Base-by-base conservation (phyloP, 2,888 invertebrate species). In the Leptura quadrifasciata region DNA sequence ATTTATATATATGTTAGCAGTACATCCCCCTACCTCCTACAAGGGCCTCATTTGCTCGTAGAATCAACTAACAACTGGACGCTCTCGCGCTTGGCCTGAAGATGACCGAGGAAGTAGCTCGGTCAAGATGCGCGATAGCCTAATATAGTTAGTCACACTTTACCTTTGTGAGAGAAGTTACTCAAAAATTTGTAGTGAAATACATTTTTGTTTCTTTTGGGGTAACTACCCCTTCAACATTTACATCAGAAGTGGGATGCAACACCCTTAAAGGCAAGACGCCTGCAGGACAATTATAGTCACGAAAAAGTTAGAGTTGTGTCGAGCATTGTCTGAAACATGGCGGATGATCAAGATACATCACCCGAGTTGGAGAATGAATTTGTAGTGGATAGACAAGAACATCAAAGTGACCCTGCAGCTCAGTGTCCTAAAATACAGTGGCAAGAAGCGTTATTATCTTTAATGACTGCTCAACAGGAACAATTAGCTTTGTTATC, bases 401-500 rank as follows among this genome's bases (percentile, higher is more conserved):
- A 63, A 63, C 35, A 31, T 31, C 63, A 63, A 31, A 39, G 39
- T 31, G 54, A 17, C 35, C 35, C 68, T 21, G 4, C 27, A 27
- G 24, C 68, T 10, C 55, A 68, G n/a, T 15, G 18, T 31, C 5
- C 31, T 4, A 68, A 68, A 57, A 27, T 68, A 18, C 10, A 24
- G n/a, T 68, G 24, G 68, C n/a, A 55, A 21, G 55, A 55, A 27
- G 54, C n/a, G 10, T 27, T 68, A 21, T 2, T 68, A 15, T 24
- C 10, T 2, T 57, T 74, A 58, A 68, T 74, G 8, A 31, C 74
- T 2, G 20, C 31, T 9, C 73, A 73, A 67, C 72, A 72, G 31
- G 20, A 74, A 24, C 67, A 73, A 57, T 47, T 73, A 31, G 27
- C 0, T n/a, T 10, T 27, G 60, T 55, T 73, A n/a, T 18, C 67